These are phyloP conservation scores for Anthopleura sola DNA, from an alignment of 64 coral and sea anemone species.

Conservation along the genomic window DNA sequence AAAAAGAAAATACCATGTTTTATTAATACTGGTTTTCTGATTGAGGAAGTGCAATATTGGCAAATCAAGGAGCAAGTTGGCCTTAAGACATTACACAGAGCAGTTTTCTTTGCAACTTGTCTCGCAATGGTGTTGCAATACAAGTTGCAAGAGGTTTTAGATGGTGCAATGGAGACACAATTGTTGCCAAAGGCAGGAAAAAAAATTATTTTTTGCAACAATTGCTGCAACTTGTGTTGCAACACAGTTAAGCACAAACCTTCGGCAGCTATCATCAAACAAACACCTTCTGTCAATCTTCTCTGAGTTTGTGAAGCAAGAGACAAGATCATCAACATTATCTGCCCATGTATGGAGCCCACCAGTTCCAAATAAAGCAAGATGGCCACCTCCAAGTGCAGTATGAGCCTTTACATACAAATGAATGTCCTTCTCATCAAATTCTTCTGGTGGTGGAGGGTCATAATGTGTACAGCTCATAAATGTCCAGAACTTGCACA, in stretches of 20 bases:
- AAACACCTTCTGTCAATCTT: constrained; percentile 78
- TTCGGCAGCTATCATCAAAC: constrained; percentile 94
- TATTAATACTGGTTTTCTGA: no score
- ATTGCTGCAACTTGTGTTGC: no score
- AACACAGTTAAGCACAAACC: constrained; percentile 18
- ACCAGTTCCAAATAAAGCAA: constrained; percentile 94
- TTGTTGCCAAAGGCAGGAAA: no score
- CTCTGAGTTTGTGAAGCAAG: constrained; percentile 75
- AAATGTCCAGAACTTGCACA: constrained; percentile 94
- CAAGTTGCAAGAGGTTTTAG: no score
- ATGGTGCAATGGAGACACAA: no score
- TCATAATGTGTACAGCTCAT: constrained; percentile 97
- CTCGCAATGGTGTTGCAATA: no score
- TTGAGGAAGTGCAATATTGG: no score
- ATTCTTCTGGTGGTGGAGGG: constrained; percentile 61
- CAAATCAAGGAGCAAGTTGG: no score
- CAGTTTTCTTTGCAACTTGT: no score
- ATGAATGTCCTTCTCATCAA: constrained; percentile 55
- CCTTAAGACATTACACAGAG: no score
- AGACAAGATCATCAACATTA: constrained; percentile 63
- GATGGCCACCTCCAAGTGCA: constrained; percentile 77
- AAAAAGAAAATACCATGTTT: neutral
- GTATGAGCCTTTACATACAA: constrained; percentile 93
- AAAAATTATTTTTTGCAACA: no score
- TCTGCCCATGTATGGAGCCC: constrained; percentile 91